Conservation (phyloP, 2,797 vertebrate species). For the Gymnoscopelus braueri region DNA sequence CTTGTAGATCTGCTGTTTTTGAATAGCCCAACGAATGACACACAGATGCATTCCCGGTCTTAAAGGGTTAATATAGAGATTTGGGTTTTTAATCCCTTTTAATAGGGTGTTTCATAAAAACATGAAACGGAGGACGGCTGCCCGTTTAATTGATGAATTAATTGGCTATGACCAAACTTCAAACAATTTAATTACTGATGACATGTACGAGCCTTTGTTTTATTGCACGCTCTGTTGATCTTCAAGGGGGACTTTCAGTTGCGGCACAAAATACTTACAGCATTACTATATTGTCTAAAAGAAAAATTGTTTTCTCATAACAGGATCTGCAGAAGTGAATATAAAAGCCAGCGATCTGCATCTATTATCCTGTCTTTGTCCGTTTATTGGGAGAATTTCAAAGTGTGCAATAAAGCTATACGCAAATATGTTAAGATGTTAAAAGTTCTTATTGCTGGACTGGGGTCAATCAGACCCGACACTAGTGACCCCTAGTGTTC, state of each 20-base stretch:
- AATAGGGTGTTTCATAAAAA: slow-evolving; percentile 75
- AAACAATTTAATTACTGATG: slow-evolving; percentile 50
- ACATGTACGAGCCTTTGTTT: slow-evolving; percentile 29
- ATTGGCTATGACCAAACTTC: slow-evolving; percentile 62
- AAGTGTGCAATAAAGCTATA: slow-evolving; percentile 30
- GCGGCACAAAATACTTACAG: neutral
- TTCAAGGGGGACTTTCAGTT: slow-evolving; percentile 44
- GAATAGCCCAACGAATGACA: too few species aligned
- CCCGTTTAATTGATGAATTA: slow-evolving; percentile 62
- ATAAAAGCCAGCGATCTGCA: slow-evolving; percentile 35
- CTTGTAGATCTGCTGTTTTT: too few species aligned
- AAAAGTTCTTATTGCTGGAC: slow-evolving; percentile 35
- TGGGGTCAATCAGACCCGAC: slow-evolving; percentile 54
- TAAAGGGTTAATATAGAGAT: slow-evolving; percentile 58
- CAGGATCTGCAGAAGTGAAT: slow-evolving; percentile 22
- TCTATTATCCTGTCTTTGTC: slow-evolving; percentile 41
- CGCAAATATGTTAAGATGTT: slow-evolving; percentile 9
- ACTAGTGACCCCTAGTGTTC: slow-evolving; percentile 73
- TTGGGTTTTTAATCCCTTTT: slow-evolving; percentile 62
- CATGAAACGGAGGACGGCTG: slow-evolving; percentile 48
- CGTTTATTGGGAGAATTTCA: slow-evolving; percentile 37
- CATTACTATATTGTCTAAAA: neutral
- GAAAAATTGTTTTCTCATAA: slow-evolving; percentile 32
- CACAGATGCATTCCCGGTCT: too few species aligned
- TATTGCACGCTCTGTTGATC: slow-evolving; percentile 51